phyloP scores from a whole-genome alignment of 2,113 vertebrate species.

The Sciurus niger region DNA sequence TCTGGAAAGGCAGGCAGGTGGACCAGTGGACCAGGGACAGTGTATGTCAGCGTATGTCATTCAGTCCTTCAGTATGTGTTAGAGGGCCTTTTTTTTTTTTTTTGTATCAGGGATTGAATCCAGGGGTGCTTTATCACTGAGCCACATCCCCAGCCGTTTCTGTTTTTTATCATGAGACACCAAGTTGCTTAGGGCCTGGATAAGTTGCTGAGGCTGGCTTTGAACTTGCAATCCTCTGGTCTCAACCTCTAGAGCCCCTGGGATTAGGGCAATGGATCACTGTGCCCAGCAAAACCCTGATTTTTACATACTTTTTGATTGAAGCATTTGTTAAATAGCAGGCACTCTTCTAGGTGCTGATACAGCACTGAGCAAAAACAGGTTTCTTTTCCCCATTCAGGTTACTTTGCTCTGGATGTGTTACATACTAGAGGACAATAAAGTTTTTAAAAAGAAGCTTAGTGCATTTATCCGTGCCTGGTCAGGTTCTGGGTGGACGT shows the following conservation, averaged over 20 bases:
- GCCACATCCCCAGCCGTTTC: background rate
- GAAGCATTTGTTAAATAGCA: background rate
- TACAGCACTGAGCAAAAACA: background rate
- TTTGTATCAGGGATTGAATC: background rate
- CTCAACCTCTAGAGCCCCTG: background rate
- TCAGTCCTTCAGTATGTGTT: background rate
- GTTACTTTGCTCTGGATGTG: background rate
- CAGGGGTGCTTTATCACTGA: background rate
- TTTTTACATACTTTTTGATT: background rate
- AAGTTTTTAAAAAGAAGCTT: background rate
- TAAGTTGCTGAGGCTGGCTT: background rate
- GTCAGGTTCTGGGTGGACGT: background rate
- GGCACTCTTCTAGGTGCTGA: background rate
- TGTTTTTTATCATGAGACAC: too few species aligned
- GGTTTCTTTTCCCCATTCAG: background rate
- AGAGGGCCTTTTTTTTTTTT: background rate
- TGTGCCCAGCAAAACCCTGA: background rate
- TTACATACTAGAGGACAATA: background rate
- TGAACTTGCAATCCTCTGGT: background rate
- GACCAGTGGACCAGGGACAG: background rate
- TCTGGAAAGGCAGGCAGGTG: background rate
- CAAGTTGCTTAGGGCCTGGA: background rate
- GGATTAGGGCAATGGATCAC: too few species aligned
- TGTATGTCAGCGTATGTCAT: fast-evolving
- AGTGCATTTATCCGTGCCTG: background rate